These are phyloP conservation scores for Linyphia triangularis DNA, from an alignment of 2,888 invertebrate species.

Conservation along the genomic window DNA sequence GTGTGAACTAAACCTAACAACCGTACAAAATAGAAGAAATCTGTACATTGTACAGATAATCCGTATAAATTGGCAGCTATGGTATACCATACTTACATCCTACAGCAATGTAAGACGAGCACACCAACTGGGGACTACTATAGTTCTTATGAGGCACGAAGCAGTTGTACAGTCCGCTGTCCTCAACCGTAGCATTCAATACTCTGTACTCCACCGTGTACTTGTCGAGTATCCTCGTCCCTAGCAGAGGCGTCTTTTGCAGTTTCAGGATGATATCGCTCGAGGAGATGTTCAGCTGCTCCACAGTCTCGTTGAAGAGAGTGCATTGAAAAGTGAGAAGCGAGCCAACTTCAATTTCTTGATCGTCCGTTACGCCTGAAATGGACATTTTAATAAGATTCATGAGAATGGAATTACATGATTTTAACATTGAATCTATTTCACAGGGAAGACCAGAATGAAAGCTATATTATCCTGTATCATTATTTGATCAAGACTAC, in stretches of 20 bases:
- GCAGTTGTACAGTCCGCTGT: constrained; percentile 67
- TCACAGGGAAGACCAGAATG: too few species aligned
- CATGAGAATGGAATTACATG: too few species aligned
- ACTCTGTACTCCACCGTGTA: constrained; percentile 31
- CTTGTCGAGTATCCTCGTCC: constrained; percentile 2
- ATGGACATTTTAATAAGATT: too few species aligned
- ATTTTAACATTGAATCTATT: too few species aligned
- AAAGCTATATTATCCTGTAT: too few species aligned
- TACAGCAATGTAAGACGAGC: constrained; percentile 50
- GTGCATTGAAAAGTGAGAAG: constrained; percentile 11
- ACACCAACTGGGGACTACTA: constrained; percentile 45
- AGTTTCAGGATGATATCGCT: constrained; percentile 31
- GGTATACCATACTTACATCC: constrained; percentile 70
- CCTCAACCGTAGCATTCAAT: constrained; percentile 21
- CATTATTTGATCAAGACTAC: too few species aligned
- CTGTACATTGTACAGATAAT: too few species aligned
- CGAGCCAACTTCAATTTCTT: constrained; percentile 25
- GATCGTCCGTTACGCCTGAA: constrained; percentile 55
- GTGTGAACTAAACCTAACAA: too few species aligned
- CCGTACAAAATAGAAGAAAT: too few species aligned
- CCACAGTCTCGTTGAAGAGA: not conserved
- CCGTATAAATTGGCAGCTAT: not conserved
- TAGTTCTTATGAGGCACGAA: constrained; percentile 29
- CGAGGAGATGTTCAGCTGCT: not conserved
- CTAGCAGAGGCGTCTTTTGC: not conserved